A percentile compares a stretch with the other conserved stretches of the same genome.
These are phyloP conservation scores for Hemistola chrysoprasaria DNA, from an alignment of 2,888 invertebrate genomes.

Conservation along the genomic window DNA sequence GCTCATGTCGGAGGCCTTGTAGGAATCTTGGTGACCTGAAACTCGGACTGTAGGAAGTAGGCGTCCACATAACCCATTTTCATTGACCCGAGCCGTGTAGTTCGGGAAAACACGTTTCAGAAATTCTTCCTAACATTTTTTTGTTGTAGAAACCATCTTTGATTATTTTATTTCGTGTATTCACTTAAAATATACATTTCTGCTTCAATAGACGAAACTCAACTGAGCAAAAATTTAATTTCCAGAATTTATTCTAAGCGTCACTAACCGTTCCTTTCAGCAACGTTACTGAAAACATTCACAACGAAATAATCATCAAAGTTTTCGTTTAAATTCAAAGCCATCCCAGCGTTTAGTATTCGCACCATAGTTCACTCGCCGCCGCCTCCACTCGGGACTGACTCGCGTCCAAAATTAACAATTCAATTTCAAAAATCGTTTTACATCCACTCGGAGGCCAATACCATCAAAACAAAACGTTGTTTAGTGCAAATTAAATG, in stretches of 20 bases:
- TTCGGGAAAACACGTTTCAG: too few relatives aligned
- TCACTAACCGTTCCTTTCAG: conserved; percentile 13
- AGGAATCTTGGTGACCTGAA: too few relatives aligned
- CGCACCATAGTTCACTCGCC: conserved; percentile 29
- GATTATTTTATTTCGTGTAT: too few relatives aligned
- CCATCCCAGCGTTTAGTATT: conserved; percentile 27
- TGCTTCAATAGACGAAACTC: background rate
- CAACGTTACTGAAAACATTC: conserved; percentile 23
- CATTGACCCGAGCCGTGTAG: too few relatives aligned
- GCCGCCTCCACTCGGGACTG: too few relatives aligned
- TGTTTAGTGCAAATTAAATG: conserved; percentile 80
- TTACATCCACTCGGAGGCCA: conserved; percentile 41
- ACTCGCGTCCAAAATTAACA: conserved; percentile 31
- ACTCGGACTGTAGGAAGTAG: too few relatives aligned
- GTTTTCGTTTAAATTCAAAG: conserved; percentile 29
- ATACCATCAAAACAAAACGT: conserved; percentile 60
- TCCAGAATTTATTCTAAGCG: background rate
- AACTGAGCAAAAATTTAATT: background rate
- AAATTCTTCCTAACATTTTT: too few relatives aligned
- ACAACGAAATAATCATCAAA: conserved; percentile 25
- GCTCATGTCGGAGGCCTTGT: too few relatives aligned
- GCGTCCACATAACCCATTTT: too few relatives aligned
- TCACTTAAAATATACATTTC: too few relatives aligned
- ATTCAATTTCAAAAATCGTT: conserved; percentile 36
- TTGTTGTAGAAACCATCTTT: too few relatives aligned